Evolutionary conservation across 2,113 vertebrate genomes (phyloP).

Genomic region (Machaerirhynchus nigripectus): DNA sequence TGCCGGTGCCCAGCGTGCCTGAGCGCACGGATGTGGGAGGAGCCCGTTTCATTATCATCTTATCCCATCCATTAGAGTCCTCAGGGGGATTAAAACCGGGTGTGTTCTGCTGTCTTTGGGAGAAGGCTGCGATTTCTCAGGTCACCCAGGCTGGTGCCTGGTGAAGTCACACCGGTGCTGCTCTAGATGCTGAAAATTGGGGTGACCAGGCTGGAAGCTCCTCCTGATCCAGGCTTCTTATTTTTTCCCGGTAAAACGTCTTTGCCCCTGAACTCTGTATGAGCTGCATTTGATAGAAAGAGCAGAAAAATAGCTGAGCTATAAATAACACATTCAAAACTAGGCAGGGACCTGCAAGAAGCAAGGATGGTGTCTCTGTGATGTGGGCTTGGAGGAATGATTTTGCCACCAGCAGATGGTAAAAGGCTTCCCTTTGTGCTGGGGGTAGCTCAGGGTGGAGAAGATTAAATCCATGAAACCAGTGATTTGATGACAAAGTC

Average conservation of each 20-base stretch:
- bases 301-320: conserved; percentile 3
- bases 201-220: neutral
- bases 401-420: neutral
- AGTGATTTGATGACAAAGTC: conserved; percentile 17
- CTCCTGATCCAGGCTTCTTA: neutral
- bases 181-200: neutral
- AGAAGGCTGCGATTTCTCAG: neutral
- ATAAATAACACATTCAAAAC: conserved; percentile 34
- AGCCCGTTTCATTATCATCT: neutral
- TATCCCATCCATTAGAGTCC: rapidly evolving
- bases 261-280: neutral
- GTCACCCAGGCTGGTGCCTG: neutral
- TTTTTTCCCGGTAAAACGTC: neutral
- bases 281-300: neutral
- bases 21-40: neutral
- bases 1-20: rapidly evolving
- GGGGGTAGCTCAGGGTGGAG: neutral
- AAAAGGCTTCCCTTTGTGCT: neutral
- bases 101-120: neutral
- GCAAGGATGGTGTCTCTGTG: neutral
- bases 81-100: neutral
- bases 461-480: neutral
- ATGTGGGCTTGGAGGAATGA: neutral
- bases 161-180: neutral
- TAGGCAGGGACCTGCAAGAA: neutral